Evolutionary conservation across 2,888 invertebrate species (phyloP).

Genomic region (Troglohyphantes excavatus): DNA sequence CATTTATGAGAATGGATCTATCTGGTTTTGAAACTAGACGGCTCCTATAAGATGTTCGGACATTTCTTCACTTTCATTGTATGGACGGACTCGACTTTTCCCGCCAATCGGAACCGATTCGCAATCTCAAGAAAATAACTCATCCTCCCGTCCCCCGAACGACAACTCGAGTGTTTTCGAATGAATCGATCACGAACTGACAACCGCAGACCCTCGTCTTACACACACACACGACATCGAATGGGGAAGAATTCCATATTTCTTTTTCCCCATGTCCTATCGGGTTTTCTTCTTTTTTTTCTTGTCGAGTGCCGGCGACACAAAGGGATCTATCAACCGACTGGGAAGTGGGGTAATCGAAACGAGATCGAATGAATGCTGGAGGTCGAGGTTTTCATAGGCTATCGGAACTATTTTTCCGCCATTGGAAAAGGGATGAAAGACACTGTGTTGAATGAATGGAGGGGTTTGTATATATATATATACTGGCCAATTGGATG

Average conservation of each 20-base stretch:
- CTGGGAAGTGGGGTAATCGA: neutral
- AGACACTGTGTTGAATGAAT: neutral
- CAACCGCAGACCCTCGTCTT: constrained; percentile 42
- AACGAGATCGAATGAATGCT: constrained; percentile 7
- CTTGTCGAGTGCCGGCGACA: neutral
- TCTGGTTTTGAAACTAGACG: too few relatives aligned
- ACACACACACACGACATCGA: constrained; percentile 18
- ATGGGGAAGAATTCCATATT: constrained; percentile 16
- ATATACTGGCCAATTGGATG: neutral
- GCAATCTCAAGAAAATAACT: too few relatives aligned
- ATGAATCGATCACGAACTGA: constrained; percentile 44
- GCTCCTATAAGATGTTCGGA: too few relatives aligned
- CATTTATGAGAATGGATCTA: too few relatives aligned
- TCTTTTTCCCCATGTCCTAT: neutral
- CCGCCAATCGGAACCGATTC: too few relatives aligned
- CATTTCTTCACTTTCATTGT: too few relatives aligned
- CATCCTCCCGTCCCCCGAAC: too few relatives aligned
- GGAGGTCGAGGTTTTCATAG: neutral
- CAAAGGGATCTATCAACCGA: constrained; percentile 34
- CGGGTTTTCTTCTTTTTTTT: neutral
- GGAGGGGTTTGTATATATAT: neutral
- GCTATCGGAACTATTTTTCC: constrained; percentile 9
- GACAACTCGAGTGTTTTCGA: neutral
- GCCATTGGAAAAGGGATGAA: neutral
- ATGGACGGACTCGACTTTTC: too few relatives aligned